Evolutionary conservation across 2,888 invertebrate genomes (phyloP).

Genomic region (Drosophila pseudotalamancana): DNA sequence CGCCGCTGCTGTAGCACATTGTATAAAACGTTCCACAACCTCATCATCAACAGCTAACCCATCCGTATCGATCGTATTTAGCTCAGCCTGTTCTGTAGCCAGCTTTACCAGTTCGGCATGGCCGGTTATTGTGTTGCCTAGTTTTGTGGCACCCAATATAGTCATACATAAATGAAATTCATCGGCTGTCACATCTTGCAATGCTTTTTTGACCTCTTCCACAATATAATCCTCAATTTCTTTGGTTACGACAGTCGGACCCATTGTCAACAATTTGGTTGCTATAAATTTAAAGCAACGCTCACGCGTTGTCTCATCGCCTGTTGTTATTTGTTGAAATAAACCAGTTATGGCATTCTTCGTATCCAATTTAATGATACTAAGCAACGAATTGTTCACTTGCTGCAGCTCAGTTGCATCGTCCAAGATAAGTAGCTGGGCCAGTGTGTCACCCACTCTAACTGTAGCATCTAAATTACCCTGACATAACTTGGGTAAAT

Average conservation of each 20-base stretch:
- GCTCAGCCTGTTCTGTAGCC: conserved; percentile 93
- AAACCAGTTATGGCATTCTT: conserved; percentile 88
- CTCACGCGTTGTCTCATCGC: conserved; percentile 91
- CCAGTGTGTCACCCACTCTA: conserved; percentile 95
- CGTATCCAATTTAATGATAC: conserved; percentile 84
- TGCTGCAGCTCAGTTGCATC: conserved; percentile 93
- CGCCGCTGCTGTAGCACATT: conserved; percentile 93
- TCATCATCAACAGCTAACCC: conserved; percentile 87
- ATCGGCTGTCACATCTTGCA: conserved; percentile 94
- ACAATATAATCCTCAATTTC: conserved; percentile 94
- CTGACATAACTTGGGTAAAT: conserved; percentile 94
- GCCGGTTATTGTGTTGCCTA: conserved; percentile 92
- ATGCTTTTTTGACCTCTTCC: conserved; percentile 92
- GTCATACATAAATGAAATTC: conserved; percentile 96
- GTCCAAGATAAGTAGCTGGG: conserved; percentile 94
- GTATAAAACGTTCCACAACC: conserved; percentile 90
- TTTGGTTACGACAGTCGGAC: conserved; percentile 90
- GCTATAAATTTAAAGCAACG: conserved; percentile 94
- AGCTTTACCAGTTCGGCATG: conserved; percentile 94
- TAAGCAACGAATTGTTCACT: conserved; percentile 92
- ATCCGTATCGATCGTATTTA: conserved; percentile 87
- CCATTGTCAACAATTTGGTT: conserved; percentile 92
- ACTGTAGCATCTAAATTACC: conserved; percentile 92
- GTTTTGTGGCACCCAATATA: conserved; percentile 91
- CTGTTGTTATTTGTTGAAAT: conserved; percentile 88